A percentile compares a stretch with the other conserved stretches of the same genome.
Evolutionary conservation across 2,888 invertebrate species (phyloP).

Genomic region (Lingula anatina): DNA sequence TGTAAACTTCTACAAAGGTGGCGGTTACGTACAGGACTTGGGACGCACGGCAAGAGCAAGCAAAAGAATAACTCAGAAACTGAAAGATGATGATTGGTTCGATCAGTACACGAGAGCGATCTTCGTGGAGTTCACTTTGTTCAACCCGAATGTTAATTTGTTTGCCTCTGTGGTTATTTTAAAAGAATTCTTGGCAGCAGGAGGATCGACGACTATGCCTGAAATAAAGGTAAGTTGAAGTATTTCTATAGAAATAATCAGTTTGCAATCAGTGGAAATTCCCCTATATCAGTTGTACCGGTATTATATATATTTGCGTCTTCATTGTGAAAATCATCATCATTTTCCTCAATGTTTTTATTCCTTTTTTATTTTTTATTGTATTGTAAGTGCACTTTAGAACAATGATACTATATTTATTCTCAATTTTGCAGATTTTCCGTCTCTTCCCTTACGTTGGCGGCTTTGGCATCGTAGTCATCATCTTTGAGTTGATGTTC

Average conservation of each 20-base stretch:
- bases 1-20: conserved; percentile 49
- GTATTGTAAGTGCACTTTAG: no score
- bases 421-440: conserved; percentile 44
- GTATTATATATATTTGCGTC: no score
- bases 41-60: conserved; percentile 37
- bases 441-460: conserved; percentile 51
- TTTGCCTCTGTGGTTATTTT: conserved; percentile 44
- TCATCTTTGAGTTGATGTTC: conserved; percentile 50
- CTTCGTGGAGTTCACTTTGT: conserved; percentile 56
- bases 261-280: no score
- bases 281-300: no score
- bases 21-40: conserved; percentile 45
- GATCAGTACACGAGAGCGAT: conserved; percentile 54
- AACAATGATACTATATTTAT: no score
- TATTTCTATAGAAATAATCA: no score
- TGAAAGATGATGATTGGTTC: conserved; percentile 52
- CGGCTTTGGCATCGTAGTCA: conserved; percentile 48
- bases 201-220: conserved; percentile 29
- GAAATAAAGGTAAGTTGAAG: conserved; percentile 40
- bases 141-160: conserved; percentile 52
- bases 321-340: not conserved
- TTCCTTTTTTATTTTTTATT: no score
- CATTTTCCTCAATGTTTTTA: not conserved
- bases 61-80: conserved; percentile 31
- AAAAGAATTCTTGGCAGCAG: conserved; percentile 42